Evolutionary conservation across 2,888 invertebrate genomes (phyloP), one percentile per base, ranked within the genome.

Genomic region (Parnassius smintheus): DNA sequence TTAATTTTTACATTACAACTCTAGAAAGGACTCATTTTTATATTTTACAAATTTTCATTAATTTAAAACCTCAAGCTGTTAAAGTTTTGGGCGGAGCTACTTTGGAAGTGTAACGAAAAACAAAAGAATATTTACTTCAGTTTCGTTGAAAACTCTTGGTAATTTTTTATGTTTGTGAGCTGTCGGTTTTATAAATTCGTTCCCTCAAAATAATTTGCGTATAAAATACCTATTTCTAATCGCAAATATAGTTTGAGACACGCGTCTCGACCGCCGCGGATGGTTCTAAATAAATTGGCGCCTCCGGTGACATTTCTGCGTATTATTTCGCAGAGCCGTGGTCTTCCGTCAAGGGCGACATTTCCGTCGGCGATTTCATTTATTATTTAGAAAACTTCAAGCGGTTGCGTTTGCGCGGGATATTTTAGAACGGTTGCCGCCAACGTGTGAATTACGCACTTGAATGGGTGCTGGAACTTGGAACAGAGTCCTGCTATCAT

Each of bases 351-450:
- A 85, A 80, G 78, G 77, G 77, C 78, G 65, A 79, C 79, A 80
- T 78, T 82, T 86, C 85, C 81, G 82, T 85, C 84, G 76, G 77
- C 80, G 66, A 64, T 52, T 65, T 69, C 76, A 85, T 86, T 83
- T 85, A 80, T 85, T 88, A 88, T 86, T 85, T 80, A 74, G 83
- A 81, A 86, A 83, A 82, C 78, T 85, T 80, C 73, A 52, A 71
- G 78, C 74, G 60, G 72, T 75, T 75, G 68, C 82, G 81, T 81
- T 82, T 80, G 77, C 66, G 68, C 66, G 75, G 70, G 80, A 82
- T 89, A 88, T 88, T 89, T 87, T 81, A 77, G 78, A 86, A 83
- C 72, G 67, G 66, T 74, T 75, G 72, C 74, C 75, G 73, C 73
- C 75, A 78, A 77, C 74, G 78, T 80, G 81, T 78, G 80, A 83